Evolutionary conservation across 2,797 vertebrate species (phyloP), one percentile per base, ranked within the genome.

Genomic region (Carapus acus): DNA sequence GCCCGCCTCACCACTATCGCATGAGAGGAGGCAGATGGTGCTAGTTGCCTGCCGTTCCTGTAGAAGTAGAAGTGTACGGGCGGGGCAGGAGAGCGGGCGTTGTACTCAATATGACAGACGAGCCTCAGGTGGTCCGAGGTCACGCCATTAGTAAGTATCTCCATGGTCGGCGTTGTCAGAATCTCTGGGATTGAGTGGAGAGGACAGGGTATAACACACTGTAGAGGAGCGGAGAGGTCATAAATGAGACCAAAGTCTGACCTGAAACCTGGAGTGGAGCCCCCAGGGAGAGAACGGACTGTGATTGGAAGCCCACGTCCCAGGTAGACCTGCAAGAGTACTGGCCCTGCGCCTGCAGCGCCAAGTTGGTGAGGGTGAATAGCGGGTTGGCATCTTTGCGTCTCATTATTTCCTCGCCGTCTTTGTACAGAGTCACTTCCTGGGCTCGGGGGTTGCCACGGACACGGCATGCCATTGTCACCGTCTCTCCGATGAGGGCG

Each of bases 271-370:
- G 16, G 14, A 83, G 64, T 12, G 13, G 14, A 54, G 20, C 8
- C 0, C 13, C 24, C 38, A 9, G 13, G 41, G 87, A 89, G 42
- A 12, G 44, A 0, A 7, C 73, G 11, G 84, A 83, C 46, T 0
- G 23, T 15, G 83, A 83, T 0, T 0, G 46, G 14, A 31, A 0
- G 0, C 1, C 0, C 9, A 2, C 0, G 4, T 80, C 45, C 86
- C 86, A 89, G 9, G 82, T 81, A 0, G 76, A 84, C 18, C 78
- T 78, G 43, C 87, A 90, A 14, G 75, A 78, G 60, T 90, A 88
- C 11, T 24, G 27, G 2, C 85, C 88, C 7, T 11, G 4, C 36
- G 88, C 70, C 8, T 50, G 8, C 1, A 74, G 29, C 3, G n/a
- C 71, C 49, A 84, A 5, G 16, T 51, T 38, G 51, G 8, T 29